These are phyloP conservation scores for Operophtera brumata DNA, from an alignment of 2,888 invertebrate genomes.

Conservation along the genomic window DNA sequence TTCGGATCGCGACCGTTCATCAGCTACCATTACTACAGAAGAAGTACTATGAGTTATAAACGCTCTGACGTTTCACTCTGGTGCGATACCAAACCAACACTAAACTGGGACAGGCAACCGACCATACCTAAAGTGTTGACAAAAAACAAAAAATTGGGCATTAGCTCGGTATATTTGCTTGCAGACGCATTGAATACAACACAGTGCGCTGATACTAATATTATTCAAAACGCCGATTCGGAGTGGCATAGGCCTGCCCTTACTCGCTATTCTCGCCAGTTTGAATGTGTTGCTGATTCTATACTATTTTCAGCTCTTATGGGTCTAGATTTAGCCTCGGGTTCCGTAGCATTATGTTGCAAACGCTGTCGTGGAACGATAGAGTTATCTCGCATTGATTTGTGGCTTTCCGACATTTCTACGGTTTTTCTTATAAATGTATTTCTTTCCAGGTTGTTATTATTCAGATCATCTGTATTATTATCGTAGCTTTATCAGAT, in stretches of 20 bases:
- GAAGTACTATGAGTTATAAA: not conserved
- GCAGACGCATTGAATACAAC: not conserved
- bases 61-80: not conserved
- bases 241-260: constrained; percentile 1
- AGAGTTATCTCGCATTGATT: constrained; percentile 38
- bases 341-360: constrained; percentile 32
- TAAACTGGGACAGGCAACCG: no score
- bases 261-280: constrained; percentile 26
- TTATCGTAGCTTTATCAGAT: not conserved
- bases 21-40: constrained; percentile 37
- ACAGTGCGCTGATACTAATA: no score
- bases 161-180: not conserved
- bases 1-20: constrained; percentile 60
- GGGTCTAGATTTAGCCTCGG: constrained; percentile 40
- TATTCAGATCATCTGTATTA: not conserved
- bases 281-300: constrained; percentile 63
- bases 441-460: not conserved
- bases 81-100: not conserved
- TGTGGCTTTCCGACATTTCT: constrained; percentile 3
- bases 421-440: not conserved
- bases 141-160: no score
- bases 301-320: constrained; percentile 54
- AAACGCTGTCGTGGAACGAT: constrained; percentile 39
- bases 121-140: no score
- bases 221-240: not conserved